A percentile compares a stretch with the other conserved stretches of the same genome.
These are phyloP conservation scores for Pseudomyrmex pallidus DNA, from an alignment of 1,140 invertebrate species.

Conservation along the genomic window DNA sequence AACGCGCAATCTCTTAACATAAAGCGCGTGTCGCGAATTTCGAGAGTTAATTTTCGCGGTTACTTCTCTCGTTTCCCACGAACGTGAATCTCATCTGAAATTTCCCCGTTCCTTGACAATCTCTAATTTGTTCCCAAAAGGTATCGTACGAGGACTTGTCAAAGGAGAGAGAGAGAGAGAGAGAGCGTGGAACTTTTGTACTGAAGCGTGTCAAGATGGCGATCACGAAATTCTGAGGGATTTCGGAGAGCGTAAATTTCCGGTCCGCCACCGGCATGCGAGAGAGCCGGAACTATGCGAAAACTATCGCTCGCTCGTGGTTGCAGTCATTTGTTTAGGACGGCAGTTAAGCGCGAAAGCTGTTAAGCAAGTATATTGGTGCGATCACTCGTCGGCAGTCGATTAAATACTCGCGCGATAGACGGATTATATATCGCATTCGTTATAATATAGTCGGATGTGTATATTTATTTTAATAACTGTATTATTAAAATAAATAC, in stretches of 20 bases:
- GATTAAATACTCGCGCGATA: constrained; percentile 38
- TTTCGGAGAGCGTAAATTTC: constrained; percentile 56
- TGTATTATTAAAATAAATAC: too few relatives aligned
- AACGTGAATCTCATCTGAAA: constrained; percentile 18
- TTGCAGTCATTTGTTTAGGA: constrained; percentile 56
- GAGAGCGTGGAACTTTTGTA: constrained; percentile 34
- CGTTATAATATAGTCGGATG: not conserved
- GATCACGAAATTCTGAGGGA: constrained; percentile 56
- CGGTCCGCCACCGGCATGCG: constrained; percentile 51
- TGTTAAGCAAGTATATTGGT: constrained; percentile 56
- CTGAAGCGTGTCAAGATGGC: constrained; percentile 23
- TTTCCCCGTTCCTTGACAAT: constrained; percentile 28
- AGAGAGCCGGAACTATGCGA: constrained; percentile 41
- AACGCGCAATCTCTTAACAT: not conserved
- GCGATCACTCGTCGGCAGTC: constrained; percentile 48
- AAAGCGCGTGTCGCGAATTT: not conserved
- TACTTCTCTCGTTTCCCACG: not conserved
- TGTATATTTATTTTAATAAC: constrained; percentile 1
- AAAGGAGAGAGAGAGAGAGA: not conserved
- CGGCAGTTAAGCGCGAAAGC: constrained; percentile 50
- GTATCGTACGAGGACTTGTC: constrained; percentile 25
- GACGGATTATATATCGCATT: not conserved
- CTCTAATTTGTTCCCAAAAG: constrained; percentile 16
- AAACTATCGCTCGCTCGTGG: constrained; percentile 50
- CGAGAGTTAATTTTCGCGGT: constrained; percentile 19